Evolutionary conservation across 2,113 vertebrate species (phyloP).

Genomic region (Regulus satrapa): DNA sequence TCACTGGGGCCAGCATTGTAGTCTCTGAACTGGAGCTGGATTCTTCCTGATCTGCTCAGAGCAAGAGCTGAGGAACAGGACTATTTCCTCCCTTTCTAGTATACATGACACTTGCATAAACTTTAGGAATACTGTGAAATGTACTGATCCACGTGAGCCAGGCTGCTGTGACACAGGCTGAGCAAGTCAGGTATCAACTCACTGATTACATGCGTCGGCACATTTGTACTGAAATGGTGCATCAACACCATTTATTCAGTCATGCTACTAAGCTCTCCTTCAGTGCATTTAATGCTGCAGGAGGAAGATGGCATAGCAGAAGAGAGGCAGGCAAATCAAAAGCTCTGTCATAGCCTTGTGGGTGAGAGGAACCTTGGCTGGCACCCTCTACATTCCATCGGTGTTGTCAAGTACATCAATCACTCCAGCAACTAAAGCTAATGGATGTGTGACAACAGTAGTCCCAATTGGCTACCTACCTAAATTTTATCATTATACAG

Average conservation of each 20-base stretch:
- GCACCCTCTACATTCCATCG: neutral
- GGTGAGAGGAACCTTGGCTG: neutral
- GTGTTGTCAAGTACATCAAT: neutral
- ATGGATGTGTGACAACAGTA: neutral
- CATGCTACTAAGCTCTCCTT: neutral
- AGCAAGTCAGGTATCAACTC: neutral
- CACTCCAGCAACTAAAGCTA: neutral
- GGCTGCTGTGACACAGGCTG: neutral
- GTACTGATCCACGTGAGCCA: neutral
- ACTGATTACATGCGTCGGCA: accelerated
- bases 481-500: neutral
- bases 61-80: accelerated
- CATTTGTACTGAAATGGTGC: neutral
- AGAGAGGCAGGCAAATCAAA: neutral
- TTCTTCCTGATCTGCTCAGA: neutral
- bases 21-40: neutral
- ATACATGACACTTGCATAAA: neutral
- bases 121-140: neutral
- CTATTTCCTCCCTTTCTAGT: neutral
- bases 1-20: neutral
- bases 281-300: neutral
- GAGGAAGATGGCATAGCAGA: neutral
- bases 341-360: neutral
- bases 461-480: neutral
- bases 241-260: neutral